Evolutionary conservation across 2,797 vertebrate genomes (phyloP).

Genomic region (Microcaecilia unicolor): DNA sequence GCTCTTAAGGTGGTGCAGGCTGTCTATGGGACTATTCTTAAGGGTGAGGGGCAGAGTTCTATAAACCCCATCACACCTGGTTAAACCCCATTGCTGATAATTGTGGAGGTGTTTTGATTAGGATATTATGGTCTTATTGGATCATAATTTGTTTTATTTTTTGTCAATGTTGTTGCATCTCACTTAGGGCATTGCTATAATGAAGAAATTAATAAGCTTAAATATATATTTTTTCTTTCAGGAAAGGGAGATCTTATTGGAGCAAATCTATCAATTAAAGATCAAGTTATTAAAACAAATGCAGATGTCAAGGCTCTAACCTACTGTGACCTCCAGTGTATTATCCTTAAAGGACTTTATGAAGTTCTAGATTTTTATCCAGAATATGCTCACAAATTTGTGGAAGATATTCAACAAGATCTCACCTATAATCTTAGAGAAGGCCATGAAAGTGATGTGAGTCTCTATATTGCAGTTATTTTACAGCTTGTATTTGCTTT

Average conservation of each 20-base stretch:
- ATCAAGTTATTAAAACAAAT: constrained; percentile 93
- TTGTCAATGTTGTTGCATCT: no score
- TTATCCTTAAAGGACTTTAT: constrained; percentile 89
- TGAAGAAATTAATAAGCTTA: no score
- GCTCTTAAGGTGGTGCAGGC: no score
- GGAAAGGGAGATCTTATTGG: constrained; percentile 95
- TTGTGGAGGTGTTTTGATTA: no score
- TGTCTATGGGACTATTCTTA: no score
- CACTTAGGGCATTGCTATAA: no score
- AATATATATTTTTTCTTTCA: constrained; percentile 47
- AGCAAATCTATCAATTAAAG: constrained; percentile 82
- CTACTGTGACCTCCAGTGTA: constrained; percentile 94
- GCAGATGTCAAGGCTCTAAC: constrained; percentile 95
- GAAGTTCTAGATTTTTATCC: constrained; percentile 94
- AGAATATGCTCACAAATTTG: constrained; percentile 87
- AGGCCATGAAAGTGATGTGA: constrained; percentile 87
- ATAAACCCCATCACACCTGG: no score
- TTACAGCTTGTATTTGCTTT: not conserved
- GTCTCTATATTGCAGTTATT: constrained; percentile 31
- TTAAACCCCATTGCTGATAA: no score
- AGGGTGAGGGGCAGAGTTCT: no score
- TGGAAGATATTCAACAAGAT: constrained; percentile 90
- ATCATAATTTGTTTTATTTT: no score
- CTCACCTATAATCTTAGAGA: constrained; percentile 95
- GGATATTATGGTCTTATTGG: no score